Evolutionary conservation across 2,797 vertebrate genomes (phyloP).

Genomic region (Danio kyathit): DNA sequence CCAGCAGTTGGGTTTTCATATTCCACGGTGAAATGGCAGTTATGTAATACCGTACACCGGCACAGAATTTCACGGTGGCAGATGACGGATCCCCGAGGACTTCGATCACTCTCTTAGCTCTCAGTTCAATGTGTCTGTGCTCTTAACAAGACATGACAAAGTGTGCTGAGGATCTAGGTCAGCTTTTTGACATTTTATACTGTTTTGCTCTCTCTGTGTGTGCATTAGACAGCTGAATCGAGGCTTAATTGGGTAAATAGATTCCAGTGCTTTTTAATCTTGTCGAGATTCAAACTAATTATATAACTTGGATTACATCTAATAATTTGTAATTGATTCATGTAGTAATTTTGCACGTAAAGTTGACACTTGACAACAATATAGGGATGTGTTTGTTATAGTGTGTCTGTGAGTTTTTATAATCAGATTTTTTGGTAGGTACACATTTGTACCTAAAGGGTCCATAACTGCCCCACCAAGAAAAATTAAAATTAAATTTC

Average conservation of each 20-base stretch:
- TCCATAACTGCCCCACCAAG: no score
- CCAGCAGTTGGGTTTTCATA: conserved; percentile 26
- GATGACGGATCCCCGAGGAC: conserved; percentile 48
- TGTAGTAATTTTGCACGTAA: no score
- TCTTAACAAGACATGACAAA: conserved; percentile 53
- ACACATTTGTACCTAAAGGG: no score
- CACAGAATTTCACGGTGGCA: conserved; percentile 48
- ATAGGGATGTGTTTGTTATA: no score
- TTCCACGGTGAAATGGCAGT: conserved; percentile 24
- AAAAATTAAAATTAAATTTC: no score
- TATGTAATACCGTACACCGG: conserved; percentile 37
- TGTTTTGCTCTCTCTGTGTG: conserved; percentile 19
- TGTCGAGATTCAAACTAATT: conserved; percentile 10
- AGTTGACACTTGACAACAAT: no score
- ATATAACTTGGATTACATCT: no score
- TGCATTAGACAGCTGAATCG: background rate
- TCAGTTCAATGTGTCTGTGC: conserved; percentile 47
- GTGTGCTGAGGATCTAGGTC: conserved; percentile 48
- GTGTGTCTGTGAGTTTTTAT: no score
- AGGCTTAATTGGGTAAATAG: background rate
- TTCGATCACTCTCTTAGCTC: conserved; percentile 45
- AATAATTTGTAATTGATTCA: no score
- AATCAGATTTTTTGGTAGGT: no score
- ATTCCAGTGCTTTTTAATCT: background rate
- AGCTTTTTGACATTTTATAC: conserved; percentile 28